These are phyloP conservation scores for Macquaria australasica DNA, from an alignment of 2,113 vertebrate species.

Conservation along the genomic window DNA sequence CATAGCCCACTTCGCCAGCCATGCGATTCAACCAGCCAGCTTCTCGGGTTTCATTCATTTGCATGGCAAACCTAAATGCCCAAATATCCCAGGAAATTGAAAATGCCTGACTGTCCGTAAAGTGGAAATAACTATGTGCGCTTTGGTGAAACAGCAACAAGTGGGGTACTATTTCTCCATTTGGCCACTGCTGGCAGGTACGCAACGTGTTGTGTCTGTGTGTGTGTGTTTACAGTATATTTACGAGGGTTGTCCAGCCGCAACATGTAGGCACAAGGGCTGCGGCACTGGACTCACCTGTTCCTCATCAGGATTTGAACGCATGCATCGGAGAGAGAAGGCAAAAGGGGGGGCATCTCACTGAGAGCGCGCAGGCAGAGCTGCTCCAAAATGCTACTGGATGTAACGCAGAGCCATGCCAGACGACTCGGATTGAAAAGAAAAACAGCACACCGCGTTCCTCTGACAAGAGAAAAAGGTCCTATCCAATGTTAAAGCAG, in stretches of 20 bases:
- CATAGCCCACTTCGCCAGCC: not conserved
- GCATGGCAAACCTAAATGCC: not conserved
- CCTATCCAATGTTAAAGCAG: not conserved
- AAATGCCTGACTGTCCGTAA: not conserved
- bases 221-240: constrained; percentile 29
- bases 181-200: constrained; percentile 20
- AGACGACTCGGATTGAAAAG: constrained; percentile 18
- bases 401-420: constrained; percentile 25
- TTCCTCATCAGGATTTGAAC: constrained; percentile 40
- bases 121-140: not conserved
- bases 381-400: constrained; percentile 30
- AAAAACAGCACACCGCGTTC: constrained; percentile 29
- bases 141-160: constrained; percentile 55
- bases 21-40: not conserved
- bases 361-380: not conserved
- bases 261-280: not conserved
- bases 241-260: constrained; percentile 6
- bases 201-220: not conserved
- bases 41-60: constrained; percentile 1
- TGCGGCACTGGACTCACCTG: constrained; percentile 50
- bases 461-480: not conserved
- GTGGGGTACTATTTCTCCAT: constrained; percentile 22
- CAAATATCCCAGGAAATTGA: not conserved
- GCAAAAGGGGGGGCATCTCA: not conserved
- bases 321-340: constrained; percentile 3